Base-by-base conservation (phyloP, 2,888 invertebrate species). In the Doris montereyensis region DNA sequence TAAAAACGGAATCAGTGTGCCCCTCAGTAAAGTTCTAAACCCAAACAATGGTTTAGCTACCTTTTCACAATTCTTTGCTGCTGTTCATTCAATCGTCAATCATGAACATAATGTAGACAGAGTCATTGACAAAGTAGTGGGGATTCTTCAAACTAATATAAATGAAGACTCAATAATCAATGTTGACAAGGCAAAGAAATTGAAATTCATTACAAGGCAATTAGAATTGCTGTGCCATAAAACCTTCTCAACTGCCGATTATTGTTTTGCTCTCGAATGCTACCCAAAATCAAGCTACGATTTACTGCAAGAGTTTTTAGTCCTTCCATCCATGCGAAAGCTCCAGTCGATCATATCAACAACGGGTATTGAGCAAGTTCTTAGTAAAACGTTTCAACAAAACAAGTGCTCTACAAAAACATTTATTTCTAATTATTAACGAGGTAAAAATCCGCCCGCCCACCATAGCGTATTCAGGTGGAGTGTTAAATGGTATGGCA, bases 361-460 rank as follows among this genome's bases (percentile, higher is more conserved):
- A 5, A 5, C 21, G 62, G 21, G 21, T 5, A 62, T 62, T 62
- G 62, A 5, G 21, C 4, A 5, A n/a, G 62, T 62, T 8, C 21
- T 62, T 5, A n/a, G 21, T 5, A 62, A 62, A 62, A 62, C 62
- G 5, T 62, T 62, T 24, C 5, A 24, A 62, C 13, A 21, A n/a
- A 5, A 13, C 5, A 5, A 62, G 8, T n/a, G n/a, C 5, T n/a
- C 68, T 26, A 5, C 68, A 67, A 21, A 67, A 67, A 13, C 26
- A 67, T 67, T 2, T 5, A 3, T 67, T 67, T 67, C 28, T 67
- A 30, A 24, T 67, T 2, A 4, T 30, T 4, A 24, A 58, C 24
- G 67, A 65, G 24, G 67, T 65, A 3, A 65, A 65, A 30, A 65
- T 65, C 24, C 67, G 67, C 2, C 71, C n/a, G 21, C 62, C 71